Percentiles rank a stretch among this genome's conserved stretches.
These are phyloP conservation scores for Dendrocincla fuliginosa DNA, from an alignment of 2,797 vertebrate species.

Conservation along the genomic window DNA sequence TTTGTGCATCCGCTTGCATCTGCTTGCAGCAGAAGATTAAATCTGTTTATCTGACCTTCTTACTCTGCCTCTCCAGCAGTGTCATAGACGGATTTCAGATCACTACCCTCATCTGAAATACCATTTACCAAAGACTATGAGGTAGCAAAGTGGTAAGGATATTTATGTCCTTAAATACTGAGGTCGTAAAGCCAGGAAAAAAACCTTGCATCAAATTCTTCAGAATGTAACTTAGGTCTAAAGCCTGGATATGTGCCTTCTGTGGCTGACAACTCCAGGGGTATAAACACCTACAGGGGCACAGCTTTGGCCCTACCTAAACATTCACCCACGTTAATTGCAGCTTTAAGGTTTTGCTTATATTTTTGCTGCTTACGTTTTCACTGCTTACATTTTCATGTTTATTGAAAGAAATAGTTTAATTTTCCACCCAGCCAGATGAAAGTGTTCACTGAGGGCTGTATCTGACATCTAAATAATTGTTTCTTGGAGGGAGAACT, in stretches of 20 bases:
- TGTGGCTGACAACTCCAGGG: neutral
- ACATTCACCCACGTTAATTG: neutral
- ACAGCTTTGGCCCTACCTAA: neutral
- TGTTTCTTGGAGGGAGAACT: neutral
- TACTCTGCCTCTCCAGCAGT: neutral
- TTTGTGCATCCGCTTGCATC: rapidly evolving
- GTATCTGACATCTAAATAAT: neutral
- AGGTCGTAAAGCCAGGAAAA: neutral
- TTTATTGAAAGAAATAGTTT: neutral
- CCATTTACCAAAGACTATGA: neutral
- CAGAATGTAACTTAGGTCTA: neutral
- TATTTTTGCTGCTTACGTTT: neutral
- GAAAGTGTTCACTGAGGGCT: neutral
- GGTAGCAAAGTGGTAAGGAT: neutral
- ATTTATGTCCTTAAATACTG: neutral
- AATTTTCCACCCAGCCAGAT: neutral
- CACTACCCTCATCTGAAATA: neutral
- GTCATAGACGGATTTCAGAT: neutral
- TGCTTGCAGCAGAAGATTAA: neutral
- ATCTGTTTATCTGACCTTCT: neutral
- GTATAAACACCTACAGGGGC: neutral
- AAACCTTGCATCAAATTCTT: neutral
- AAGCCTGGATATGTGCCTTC: neutral
- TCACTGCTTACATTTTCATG: neutral
- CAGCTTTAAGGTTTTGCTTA: neutral